Conservation (phyloP, 1,140 invertebrate genomes). For the Drosophila sp. region DNA sequence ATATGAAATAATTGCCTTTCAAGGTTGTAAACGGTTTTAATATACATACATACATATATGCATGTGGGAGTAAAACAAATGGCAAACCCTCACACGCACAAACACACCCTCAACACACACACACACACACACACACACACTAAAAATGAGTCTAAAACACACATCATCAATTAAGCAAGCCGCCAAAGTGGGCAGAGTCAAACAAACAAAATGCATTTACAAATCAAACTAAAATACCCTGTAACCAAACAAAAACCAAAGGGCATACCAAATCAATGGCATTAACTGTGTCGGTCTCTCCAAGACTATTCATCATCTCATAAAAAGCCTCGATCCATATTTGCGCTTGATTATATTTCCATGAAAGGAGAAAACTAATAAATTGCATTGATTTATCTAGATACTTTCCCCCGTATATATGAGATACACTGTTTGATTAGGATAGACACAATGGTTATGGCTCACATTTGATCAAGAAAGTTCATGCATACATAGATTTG, state of each 20-base stretch:
- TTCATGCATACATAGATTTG: too few species aligned
- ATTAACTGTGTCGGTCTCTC: too few species aligned
- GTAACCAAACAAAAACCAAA: background rate
- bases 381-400: too few species aligned
- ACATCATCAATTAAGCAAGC: conserved; percentile 12
- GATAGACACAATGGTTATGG: too few species aligned
- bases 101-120: conserved; percentile 4
- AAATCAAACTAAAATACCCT: conserved; percentile 9
- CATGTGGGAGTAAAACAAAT: conserved; percentile 7
- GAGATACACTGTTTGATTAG: too few species aligned
- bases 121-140: conserved; percentile 4
- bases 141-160: conserved; percentile 9
- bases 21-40: background rate
- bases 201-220: conserved; percentile 11
- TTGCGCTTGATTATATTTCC: too few species aligned
- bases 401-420: too few species aligned
- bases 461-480: too few species aligned
- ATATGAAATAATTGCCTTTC: conserved; percentile 1
- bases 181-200: conserved; percentile 6
- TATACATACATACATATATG: conserved; percentile 6
- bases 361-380: too few species aligned
- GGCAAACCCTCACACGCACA: conserved; percentile 3
- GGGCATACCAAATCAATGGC: background rate
- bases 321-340: too few species aligned
- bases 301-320: too few species aligned